Base-by-base conservation (phyloP, 2,888 invertebrate species). In the Crioceris asparagi region DNA sequence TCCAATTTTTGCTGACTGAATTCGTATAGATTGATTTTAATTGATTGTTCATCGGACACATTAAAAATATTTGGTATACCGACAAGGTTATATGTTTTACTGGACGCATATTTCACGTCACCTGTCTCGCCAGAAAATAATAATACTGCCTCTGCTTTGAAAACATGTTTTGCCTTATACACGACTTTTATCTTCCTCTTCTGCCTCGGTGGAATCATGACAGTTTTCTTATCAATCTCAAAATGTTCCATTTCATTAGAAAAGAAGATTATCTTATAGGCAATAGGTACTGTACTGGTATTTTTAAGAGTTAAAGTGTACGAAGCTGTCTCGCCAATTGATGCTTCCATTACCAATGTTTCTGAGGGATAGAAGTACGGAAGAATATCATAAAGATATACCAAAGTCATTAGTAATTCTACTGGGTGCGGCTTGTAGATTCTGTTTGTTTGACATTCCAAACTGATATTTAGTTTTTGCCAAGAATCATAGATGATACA, bases 331-430 rank as follows among this genome's bases (percentile, higher is more conserved):
- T 62, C 57, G 21, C 71, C 58, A 12, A 74, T 56, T 8, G 68
- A 66, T 10, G 71, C 69, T 38, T 61, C 59, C 35, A 74, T 69
- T 21, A 56, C 46, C 7, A 74, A 54, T 1, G 52, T 55, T 40
- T 69, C 67, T 52, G 59, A 66, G 2, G 69, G 65, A 32, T 59
- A 64, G 38, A 67, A 71, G 56, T 68, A 67, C 2, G 75, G 75
- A 21, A 78, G 54, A 4, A 65, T 62, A 4, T 70, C 64, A 49
- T 71, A 76, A 15, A 79, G 59, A 39, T 63, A 63, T 3, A 48
- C 59, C 1, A 72, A 65, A 30, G 77, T 56, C 61, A 78, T 71
- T 69, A 76, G 74, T 46, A 74, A 70, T 26, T 77, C 56, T 15
- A 73, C 54, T 42, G 64, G 63, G 55, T 72, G 74, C 1, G 74